These are phyloP conservation scores for Gymnobelideus leadbeateri DNA, from an alignment of 2,113 vertebrate species.

Conservation along the genomic window DNA sequence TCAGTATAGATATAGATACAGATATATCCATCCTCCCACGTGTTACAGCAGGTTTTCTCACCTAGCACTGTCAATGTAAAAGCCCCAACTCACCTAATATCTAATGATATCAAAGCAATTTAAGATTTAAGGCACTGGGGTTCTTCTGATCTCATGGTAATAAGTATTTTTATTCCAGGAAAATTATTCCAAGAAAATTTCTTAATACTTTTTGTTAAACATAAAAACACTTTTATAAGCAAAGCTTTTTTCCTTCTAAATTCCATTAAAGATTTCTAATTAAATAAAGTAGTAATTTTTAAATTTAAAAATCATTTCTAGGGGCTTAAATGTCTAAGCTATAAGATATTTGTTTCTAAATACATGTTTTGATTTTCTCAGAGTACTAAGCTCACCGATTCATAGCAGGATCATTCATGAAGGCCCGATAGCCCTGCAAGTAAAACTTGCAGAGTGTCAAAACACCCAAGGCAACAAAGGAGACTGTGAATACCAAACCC, in stretches of 20 bases:
- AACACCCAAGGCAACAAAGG: constrained; percentile 97
- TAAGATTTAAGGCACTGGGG: not conserved
- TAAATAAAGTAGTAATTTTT: constrained; percentile 36
- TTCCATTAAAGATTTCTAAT: constrained; percentile 35
- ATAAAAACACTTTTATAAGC: not conserved
- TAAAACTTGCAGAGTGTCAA: constrained; percentile 99
- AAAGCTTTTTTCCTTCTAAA: constrained; percentile 1
- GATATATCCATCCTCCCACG: not conserved
- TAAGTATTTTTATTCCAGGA: not conserved
- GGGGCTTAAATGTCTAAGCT: not conserved
- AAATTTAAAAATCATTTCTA: not conserved
- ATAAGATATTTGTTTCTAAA: not conserved
- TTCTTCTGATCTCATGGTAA: not conserved
- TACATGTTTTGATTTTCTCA: not conserved
- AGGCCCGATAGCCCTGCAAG: constrained; percentile 97
- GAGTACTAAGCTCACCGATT: constrained; percentile 88
- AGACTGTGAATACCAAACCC: constrained; percentile 97
- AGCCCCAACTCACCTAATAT: not conserved
- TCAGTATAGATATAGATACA: not conserved
- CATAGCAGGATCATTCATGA: constrained; percentile 99
- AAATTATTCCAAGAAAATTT: constrained; percentile 27
- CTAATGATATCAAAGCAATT: not conserved
- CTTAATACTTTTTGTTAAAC: constrained; percentile 44
- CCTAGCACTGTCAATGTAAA: not conserved
- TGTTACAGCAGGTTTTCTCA: not conserved